Evolutionary conservation across 2,113 vertebrate species (phyloP), one percentile per base, ranked within the genome.

Genomic region (Stigmatopora argus): DNA sequence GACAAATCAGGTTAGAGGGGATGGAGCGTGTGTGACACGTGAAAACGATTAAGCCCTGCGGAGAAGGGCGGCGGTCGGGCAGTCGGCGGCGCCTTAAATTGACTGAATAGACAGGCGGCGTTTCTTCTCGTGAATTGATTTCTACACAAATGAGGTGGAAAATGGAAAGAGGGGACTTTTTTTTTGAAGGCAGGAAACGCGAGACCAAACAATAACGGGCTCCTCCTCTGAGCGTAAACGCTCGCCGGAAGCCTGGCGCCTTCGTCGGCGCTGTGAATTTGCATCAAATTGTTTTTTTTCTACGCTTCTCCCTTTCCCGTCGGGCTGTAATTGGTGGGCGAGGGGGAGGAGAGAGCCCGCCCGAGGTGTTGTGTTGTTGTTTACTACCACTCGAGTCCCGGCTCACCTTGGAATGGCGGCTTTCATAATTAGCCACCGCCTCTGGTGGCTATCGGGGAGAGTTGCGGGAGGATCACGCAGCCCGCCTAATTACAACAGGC

Each of bases 81-180:
- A 55, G 13, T 21, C 53, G 15, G 46, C 56, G 12, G 45, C 49
- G 57, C 66, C 71, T 44, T 63, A 78, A 83, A 86, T 85, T 74
- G 81, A 80, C 66, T 78, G 38, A 62, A 68, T 71, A 73, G 72
- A 82, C 72, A 57, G 69, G 4, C 18, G 65, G 81, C 84, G 80
- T 86, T 87, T 87, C 79, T 86, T 82, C 70, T 83, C 74, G 58
- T 69, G 79, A 85, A 88, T 86, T 81, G 79, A 87, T 86, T 86
- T 85, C 76, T 68, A 48, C 79, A 70, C 79, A 90, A 90, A 89
- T 88, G 83, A 90, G 83, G 80, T 85, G 82, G 83, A 77, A 86
- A 86, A 81, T 72, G 74, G 80, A 76, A 73, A 84, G 77, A 83
- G 8, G 47, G 74, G 77, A 69, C 73, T 82, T 80, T 83, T 74